Conservation (phyloP, 2,113 vertebrate species). For the Archilochus colubris region DNA sequence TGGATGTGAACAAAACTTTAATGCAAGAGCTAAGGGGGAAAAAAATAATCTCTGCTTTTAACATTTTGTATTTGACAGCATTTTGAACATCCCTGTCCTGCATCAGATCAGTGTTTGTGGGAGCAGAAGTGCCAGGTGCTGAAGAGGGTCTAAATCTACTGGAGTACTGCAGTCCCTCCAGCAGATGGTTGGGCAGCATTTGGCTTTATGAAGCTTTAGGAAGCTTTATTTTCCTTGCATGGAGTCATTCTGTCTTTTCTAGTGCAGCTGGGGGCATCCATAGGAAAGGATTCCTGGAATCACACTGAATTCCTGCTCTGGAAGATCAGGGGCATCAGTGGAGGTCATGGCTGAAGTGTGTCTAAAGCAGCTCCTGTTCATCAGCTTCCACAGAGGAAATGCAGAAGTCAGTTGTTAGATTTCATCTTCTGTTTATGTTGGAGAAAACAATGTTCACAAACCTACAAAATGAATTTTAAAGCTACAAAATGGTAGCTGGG, state of each 20-base stretch:
- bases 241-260: background rate
- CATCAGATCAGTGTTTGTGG: background rate
- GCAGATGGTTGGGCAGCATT: background rate
- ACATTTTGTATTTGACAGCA: background rate
- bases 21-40: background rate
- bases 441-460: background rate
- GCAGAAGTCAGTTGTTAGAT: background rate
- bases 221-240: background rate
- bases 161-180: background rate
- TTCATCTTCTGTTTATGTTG: background rate
- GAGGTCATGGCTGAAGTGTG: conserved; percentile 20
- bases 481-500: background rate
- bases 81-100: conserved; percentile 9
- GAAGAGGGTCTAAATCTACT: background rate
- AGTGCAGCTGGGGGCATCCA: background rate
- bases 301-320: background rate
- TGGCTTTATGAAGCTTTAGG: background rate
- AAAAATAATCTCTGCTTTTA: background rate
- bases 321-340: conserved; percentile 35
- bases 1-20: background rate
- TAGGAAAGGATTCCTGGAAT: conserved; percentile 10
- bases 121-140: conserved; percentile 24
- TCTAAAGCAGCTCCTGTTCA: conserved; percentile 46
- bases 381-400: conserved; percentile 23
- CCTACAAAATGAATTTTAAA: background rate